Percentiles rank a stretch among this genome's conserved stretches.
phyloP scores from a whole-genome alignment of 1,140 invertebrate genomes.

The Cyclina sinensis region DNA sequence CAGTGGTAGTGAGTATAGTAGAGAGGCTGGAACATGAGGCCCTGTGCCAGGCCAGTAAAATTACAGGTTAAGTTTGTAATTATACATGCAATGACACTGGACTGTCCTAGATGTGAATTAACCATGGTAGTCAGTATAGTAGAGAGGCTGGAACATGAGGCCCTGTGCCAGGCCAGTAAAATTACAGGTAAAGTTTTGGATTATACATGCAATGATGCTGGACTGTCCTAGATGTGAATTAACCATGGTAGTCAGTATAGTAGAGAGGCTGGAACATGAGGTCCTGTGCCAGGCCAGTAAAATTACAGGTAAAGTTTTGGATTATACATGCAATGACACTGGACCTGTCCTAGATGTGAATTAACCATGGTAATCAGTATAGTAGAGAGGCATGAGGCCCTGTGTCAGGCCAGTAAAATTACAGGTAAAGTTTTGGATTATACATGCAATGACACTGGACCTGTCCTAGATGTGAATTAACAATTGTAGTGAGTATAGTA shows the following conservation, averaged over 20 bases:
- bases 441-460: slow-evolving; percentile 86
- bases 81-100: slow-evolving; percentile 87
- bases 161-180: slow-evolving; percentile 80
- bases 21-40: slow-evolving; percentile 87
- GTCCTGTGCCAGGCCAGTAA: slow-evolving; percentile 80
- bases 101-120: slow-evolving; percentile 86
- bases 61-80: slow-evolving; percentile 65
- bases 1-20: slow-evolving; percentile 84
- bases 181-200: slow-evolving; percentile 70
- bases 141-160: slow-evolving; percentile 87
- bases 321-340: too few species aligned
- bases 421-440: too few species aligned
- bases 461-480: slow-evolving; percentile 86
- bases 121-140: slow-evolving; percentile 85
- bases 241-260: slow-evolving; percentile 83
- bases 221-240: slow-evolving; percentile 86
- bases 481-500: slow-evolving; percentile 84
- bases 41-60: slow-evolving; percentile 79
- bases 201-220: slow-evolving; percentile 85
- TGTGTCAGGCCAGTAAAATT: too few species aligned
- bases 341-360: too few species aligned
- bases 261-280: slow-evolving; percentile 87
- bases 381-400: too few species aligned
- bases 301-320: slow-evolving; percentile 68
- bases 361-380: too few species aligned